These are phyloP conservation scores for Manis javanica DNA, from an alignment of 2,797 vertebrate genomes.

Conservation along the genomic window DNA sequence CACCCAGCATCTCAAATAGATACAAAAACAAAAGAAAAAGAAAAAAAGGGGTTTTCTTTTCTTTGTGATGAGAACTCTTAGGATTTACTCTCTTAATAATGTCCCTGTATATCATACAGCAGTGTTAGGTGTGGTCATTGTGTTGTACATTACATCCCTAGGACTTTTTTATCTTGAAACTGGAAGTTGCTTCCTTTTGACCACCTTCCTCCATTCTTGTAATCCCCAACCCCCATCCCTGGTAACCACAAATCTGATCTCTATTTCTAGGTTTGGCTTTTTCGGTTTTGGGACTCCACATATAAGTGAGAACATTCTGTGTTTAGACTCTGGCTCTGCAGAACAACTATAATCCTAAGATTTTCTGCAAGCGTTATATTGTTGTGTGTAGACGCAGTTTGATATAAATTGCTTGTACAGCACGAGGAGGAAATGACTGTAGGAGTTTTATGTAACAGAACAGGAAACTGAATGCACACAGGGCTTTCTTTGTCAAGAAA, in stretches of 20 bases:
- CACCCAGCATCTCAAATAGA: not conserved
- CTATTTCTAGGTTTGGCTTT: not conserved
- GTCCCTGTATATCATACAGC: not conserved
- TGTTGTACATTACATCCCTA: not conserved
- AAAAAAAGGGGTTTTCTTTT: not conserved
- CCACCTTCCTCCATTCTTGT: not conserved
- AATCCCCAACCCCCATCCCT: not conserved
- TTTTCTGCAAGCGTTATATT: not conserved
- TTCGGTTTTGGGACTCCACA: not conserved
- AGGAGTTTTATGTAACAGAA: not conserved
- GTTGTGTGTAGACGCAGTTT: accelerated
- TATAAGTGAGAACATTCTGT: not conserved
- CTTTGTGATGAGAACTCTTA: not conserved
- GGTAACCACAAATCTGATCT: not conserved
- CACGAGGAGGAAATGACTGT: not conserved
- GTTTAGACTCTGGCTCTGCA: not conserved
- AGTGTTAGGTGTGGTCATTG: not conserved
- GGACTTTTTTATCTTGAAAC: not conserved
- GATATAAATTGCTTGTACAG: not conserved
- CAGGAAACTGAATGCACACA: constrained; percentile 28
- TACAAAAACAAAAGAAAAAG: not conserved
- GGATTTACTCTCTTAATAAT: not conserved
- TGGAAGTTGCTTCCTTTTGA: not conserved
- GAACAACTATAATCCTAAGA: not conserved
- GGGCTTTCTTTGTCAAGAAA: not conserved